Evolutionary conservation across 2,113 vertebrate genomes (phyloP).

Genomic region (Cardinalis cardinalis): DNA sequence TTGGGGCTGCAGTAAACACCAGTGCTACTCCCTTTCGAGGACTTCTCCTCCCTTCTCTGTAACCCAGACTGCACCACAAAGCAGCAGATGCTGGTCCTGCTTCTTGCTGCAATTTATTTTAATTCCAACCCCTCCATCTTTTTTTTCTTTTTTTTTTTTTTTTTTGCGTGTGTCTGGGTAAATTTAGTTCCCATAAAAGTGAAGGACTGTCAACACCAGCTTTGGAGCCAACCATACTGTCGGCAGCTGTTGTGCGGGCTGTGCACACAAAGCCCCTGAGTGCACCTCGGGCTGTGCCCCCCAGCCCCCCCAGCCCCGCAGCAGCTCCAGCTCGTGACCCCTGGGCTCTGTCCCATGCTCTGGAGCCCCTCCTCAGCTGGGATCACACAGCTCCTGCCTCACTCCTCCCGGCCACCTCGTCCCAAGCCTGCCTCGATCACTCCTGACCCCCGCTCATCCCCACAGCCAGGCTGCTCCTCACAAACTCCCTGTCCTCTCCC

Average conservation of each 20-base stretch:
- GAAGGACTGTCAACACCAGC: constrained; percentile 63
- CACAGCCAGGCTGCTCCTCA: not conserved
- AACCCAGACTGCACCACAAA: constrained; percentile 54
- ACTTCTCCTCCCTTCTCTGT: constrained; percentile 52
- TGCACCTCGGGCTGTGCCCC: not conserved
- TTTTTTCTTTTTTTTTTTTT: not conserved
- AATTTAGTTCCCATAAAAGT: constrained; percentile 73
- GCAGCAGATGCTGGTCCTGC: constrained; percentile 31
- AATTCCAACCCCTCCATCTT: not conserved
- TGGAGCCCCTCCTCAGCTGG: not conserved
- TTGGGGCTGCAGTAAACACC: constrained; percentile 27
- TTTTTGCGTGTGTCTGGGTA: constrained; percentile 66
- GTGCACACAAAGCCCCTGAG: constrained; percentile 19
- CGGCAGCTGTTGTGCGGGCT: constrained; percentile 57
- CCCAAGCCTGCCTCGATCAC: not conserved
- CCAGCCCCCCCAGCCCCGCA: not conserved
- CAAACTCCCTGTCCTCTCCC: not conserved
- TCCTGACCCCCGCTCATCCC: not conserved
- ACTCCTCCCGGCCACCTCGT: not conserved
- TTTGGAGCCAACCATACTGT: constrained; percentile 62
- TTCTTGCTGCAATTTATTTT: constrained; percentile 31
- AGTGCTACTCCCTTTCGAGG: constrained; percentile 1
- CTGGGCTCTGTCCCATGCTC: fast-evolving
- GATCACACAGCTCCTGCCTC: not conserved
- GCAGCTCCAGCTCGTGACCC: not conserved